A percentile compares a stretch with the other conserved stretches of the same genome.
These are phyloP conservation scores for Paedocypris micromegethes DNA, from an alignment of 2,797 vertebrate species.

Conservation along the genomic window DNA sequence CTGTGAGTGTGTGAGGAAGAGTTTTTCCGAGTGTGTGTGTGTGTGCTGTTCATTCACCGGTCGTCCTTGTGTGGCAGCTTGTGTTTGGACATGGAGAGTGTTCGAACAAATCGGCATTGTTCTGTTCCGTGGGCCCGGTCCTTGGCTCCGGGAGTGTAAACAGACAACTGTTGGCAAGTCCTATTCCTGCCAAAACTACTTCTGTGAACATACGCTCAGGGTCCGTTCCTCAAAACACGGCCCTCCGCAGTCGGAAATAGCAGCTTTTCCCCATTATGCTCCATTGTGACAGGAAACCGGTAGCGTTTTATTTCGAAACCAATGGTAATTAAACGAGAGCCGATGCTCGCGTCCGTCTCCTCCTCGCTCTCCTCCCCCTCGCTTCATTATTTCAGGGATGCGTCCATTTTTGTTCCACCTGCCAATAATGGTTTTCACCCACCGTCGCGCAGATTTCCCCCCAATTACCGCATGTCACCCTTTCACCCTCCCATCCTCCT, in stretches of 20 bases:
- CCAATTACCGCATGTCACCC: constrained; percentile 65
- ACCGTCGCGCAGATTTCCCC: constrained; percentile 54
- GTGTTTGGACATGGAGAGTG: constrained; percentile 39
- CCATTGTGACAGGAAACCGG: constrained; percentile 21
- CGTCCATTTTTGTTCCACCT: constrained; percentile 50
- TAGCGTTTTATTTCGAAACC: constrained; percentile 32
- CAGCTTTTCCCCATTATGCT: constrained; percentile 36
- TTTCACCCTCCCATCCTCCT: constrained; percentile 52
- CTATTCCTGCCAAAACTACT: constrained; percentile 35
- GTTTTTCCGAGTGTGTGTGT: constrained; percentile 13
- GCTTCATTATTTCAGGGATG: constrained; percentile 47
- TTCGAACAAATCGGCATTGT: constrained; percentile 53
- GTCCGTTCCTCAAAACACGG: constrained; percentile 27
- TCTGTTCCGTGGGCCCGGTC: constrained; percentile 28
- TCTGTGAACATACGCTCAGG: constrained; percentile 35
- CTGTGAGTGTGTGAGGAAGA: background rate
- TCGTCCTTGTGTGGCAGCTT: constrained; percentile 38
- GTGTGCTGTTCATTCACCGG: constrained; percentile 20
- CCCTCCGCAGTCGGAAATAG: constrained; percentile 20
- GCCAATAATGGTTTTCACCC: constrained; percentile 53
- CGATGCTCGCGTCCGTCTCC: constrained; percentile 23
- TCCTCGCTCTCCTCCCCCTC: constrained; percentile 22
- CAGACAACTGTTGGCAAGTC: constrained; percentile 44
- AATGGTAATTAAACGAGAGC: constrained; percentile 46
- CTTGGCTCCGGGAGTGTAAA: constrained; percentile 42